phyloP scores from a whole-genome alignment of 2,113 vertebrate genomes.

The Nerophis ophidion region DNA sequence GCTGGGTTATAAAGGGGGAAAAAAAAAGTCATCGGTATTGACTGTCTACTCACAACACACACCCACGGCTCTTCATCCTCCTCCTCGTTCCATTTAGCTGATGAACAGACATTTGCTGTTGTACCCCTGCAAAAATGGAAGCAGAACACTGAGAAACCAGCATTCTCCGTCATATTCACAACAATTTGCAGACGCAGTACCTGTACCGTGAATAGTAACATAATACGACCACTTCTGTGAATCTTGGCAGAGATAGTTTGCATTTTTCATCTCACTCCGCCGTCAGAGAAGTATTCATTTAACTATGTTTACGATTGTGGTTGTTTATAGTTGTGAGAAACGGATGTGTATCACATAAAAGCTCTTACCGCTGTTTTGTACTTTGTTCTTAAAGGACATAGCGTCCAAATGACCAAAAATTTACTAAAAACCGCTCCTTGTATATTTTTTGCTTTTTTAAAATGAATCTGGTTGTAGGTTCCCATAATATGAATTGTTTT shows the following conservation, averaged over 20 bases:
- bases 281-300: too few species aligned
- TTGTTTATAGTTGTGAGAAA: neutral
- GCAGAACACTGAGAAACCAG: conserved; percentile 4
- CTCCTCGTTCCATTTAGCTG: conserved; percentile 10
- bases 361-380: too few species aligned
- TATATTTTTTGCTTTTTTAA: too few species aligned
- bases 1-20: conserved; percentile 30
- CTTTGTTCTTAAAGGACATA: too few species aligned
- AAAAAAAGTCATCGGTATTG: conserved; percentile 42
- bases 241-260: neutral
- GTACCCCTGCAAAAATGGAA: neutral
- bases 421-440: too few species aligned
- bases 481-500: too few species aligned
- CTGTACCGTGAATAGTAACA: too few species aligned
- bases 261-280: neutral
- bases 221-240: neutral
- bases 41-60: conserved; percentile 43
- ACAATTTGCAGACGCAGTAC: too few species aligned
- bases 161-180: neutral
- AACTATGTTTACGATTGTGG: neutral
- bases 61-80: conserved; percentile 32
- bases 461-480: too few species aligned
- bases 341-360: neutral
- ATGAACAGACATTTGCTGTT: conserved; percentile 6
- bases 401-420: too few species aligned